A percentile compares a stretch with the other conserved stretches of the same genome.
These are phyloP conservation scores for Sebastes diaconus DNA, from an alignment of 2,797 vertebrate species.

Conservation along the genomic window DNA sequence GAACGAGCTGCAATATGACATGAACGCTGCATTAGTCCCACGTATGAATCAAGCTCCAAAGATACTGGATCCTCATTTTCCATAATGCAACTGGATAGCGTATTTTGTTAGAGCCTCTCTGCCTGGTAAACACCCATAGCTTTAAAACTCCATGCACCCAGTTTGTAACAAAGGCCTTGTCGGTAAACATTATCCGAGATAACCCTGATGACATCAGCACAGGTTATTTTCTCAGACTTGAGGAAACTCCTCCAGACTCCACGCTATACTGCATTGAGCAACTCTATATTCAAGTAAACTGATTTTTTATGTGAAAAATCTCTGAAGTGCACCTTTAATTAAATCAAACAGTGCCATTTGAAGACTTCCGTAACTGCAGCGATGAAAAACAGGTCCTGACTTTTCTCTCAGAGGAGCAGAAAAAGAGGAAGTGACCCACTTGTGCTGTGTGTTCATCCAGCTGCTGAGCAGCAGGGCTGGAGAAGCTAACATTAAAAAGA, in stretches of 20 bases:
- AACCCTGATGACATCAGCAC: neutral
- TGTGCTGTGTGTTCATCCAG: neutral
- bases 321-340: neutral
- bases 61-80: neutral
- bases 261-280: neutral
- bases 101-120: neutral
- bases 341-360: neutral
- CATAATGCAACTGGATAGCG: neutral
- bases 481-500: neutral
- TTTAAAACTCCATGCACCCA: neutral
- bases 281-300: neutral
- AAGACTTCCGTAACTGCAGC: neutral
- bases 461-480: neutral
- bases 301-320: neutral
- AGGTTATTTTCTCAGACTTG: neutral
- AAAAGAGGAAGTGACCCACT: neutral
- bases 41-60: neutral
- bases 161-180: neutral
- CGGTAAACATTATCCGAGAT: neutral
- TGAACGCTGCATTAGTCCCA: neutral
- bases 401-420: neutral
- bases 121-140: neutral
- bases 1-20: neutral
- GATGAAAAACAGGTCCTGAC: neutral
- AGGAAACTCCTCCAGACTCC: neutral